These are phyloP conservation scores for Pseudomugil tenellus DNA, from an alignment of 2,797 vertebrate genomes.

Conservation along the genomic window DNA sequence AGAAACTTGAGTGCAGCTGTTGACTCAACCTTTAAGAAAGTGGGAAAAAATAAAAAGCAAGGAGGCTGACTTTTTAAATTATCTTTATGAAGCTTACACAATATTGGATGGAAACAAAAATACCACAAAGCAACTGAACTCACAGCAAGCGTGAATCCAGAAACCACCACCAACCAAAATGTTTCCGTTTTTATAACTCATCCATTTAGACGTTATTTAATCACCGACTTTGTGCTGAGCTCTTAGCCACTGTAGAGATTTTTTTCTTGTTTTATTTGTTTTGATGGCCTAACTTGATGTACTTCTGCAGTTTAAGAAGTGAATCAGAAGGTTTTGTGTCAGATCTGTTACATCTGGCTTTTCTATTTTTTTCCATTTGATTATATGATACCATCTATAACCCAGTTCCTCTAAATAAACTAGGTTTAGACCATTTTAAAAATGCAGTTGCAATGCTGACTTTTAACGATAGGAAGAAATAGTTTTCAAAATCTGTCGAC, in stretches of 20 bases:
- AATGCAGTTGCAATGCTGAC: background rate
- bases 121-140: background rate
- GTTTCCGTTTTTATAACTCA: too few relatives aligned
- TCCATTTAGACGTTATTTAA: too few relatives aligned
- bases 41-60: background rate
- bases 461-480: background rate
- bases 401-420: background rate
- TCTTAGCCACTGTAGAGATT: background rate
- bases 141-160: background rate
- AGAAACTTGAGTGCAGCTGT: conserved; percentile 4
- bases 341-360: background rate
- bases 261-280: background rate
- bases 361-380: background rate
- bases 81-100: background rate
- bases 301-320: background rate
- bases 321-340: background rate
- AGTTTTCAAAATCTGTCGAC: background rate
- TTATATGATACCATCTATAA: background rate
- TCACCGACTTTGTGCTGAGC: too few relatives aligned
- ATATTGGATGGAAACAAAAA: background rate
- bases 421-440: background rate
- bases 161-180: background rate
- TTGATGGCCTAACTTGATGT: background rate
- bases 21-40: background rate
- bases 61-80: background rate